A percentile compares a stretch with the other conserved stretches of the same genome.
Conservation (phyloP, 37 sponge, comb jelly and placozoan genomes). For the Tethya wilhelma region DNA sequence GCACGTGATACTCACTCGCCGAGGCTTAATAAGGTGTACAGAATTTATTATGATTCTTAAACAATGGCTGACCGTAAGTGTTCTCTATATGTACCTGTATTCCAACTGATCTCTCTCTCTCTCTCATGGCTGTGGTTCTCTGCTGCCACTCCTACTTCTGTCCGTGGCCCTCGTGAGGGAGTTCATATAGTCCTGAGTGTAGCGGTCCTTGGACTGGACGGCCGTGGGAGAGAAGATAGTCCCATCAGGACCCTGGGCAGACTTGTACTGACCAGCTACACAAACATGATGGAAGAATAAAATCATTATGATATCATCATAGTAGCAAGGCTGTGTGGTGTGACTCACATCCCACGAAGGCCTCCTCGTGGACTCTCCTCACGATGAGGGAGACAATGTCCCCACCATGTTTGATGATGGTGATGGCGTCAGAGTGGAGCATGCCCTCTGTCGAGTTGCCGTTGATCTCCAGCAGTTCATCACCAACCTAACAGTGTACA, state of each 20-base stretch:
- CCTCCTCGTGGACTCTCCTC: conserved; percentile 63
- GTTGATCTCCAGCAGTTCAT: conserved; percentile 96
- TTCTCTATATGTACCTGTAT: too few species aligned
- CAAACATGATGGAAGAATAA: background rate
- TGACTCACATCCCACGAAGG: conserved; percentile 34
- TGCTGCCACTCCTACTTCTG: background rate
- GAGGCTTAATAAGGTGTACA: too few species aligned
- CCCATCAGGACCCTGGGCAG: conserved; percentile 11
- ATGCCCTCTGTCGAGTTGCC: conserved; percentile 84
- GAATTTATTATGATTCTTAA: too few species aligned
- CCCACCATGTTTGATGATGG: conserved; percentile 90
- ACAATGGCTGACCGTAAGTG: too few species aligned
- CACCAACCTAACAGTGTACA: conserved; percentile 74
- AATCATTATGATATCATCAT: background rate
- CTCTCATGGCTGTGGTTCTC: conserved; percentile 15
- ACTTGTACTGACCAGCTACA: conserved; percentile 4
- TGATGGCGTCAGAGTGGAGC: conserved; percentile 90
- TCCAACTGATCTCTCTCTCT: too few species aligned
- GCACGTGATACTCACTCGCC: too few species aligned
- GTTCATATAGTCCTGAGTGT: conserved; percentile 49
- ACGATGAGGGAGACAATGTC: conserved; percentile 73
- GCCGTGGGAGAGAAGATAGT: conserved; percentile 24
- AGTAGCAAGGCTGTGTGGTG: background rate
- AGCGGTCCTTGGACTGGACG: conserved; percentile 32
- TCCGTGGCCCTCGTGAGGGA: conserved; percentile 31